phyloP scores from a whole-genome alignment of 2,797 vertebrate species.

The Salmo trutta region DNA sequence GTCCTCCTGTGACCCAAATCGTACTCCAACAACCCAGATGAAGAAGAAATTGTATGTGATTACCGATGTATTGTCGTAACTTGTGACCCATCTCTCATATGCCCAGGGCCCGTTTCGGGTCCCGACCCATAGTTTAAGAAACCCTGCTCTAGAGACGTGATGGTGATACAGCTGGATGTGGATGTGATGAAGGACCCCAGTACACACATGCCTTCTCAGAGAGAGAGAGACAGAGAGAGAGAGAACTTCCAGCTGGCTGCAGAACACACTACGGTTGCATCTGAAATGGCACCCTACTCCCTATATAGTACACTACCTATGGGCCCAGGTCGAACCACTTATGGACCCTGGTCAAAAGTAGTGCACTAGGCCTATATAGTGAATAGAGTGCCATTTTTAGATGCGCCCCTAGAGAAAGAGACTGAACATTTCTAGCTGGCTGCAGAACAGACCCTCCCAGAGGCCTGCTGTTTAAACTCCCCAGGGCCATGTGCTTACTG shows the following conservation, averaged over 20 bases:
- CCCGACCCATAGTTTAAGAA: no score
- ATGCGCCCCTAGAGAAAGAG: no score
- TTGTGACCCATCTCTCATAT: no score
- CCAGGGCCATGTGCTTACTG: not conserved
- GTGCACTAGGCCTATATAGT: no score
- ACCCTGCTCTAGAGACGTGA: not conserved
- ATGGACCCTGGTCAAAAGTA: no score
- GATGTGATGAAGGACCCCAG: not conserved
- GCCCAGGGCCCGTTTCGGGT: no score
- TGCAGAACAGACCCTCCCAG: not conserved
- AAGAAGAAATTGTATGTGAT: no score
- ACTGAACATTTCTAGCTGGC: slow-evolving; percentile 22
- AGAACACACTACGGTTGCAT: not conserved
- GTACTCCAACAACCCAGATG: no score
- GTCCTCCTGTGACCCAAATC: no score
- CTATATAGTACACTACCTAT: not conserved
- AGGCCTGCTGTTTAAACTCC: not conserved
- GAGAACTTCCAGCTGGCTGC: not conserved
- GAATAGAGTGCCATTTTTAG: no score
- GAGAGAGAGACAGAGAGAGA: not conserved
- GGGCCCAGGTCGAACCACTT: not conserved
- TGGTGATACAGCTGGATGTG: not conserved
- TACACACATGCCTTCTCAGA: not conserved
- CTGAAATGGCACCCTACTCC: not conserved
- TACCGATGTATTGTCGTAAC: no score